Conservation (phyloP, 2,888 invertebrate species). For the Exephanes ischioxanthus region DNA sequence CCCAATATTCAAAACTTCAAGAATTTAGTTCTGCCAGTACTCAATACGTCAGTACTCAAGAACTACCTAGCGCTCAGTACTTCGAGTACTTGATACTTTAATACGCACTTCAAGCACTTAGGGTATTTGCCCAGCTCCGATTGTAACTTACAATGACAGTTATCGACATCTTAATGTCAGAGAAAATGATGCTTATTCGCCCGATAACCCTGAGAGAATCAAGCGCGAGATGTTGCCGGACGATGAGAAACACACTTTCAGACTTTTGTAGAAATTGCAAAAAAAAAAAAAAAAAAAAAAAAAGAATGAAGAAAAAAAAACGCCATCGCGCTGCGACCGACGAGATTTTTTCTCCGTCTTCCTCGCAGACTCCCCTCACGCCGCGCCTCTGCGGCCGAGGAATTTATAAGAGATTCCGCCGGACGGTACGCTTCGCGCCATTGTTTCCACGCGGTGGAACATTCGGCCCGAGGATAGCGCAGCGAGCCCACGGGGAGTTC, state of each 20-base stretch:
- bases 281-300: conserved; percentile 10
- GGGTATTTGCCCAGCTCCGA: too few relatives aligned
- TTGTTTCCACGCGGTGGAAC: conserved; percentile 63
- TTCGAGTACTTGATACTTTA: too few relatives aligned
- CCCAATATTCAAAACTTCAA: too few relatives aligned
- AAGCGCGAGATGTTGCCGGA: conserved; percentile 21
- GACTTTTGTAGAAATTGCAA: conserved; percentile 13
- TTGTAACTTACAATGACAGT: too few relatives aligned
- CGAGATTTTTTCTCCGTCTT: conserved; percentile 6
- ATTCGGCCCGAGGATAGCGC: conserved; percentile 53
- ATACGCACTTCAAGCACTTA: too few relatives aligned
- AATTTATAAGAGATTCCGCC: conserved; percentile 42
- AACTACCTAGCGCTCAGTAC: too few relatives aligned
- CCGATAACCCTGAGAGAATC: conserved; percentile 30
- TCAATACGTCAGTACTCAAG: too few relatives aligned
- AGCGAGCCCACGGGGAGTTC: neutral
- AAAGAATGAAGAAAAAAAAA: neutral
- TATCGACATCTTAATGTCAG: neutral
- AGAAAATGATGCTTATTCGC: neutral
- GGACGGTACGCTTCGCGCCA: conserved; percentile 54
- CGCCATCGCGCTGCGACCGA: neutral
- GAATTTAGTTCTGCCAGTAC: too few relatives aligned
- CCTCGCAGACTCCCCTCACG: neutral
- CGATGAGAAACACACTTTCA: conserved; percentile 12
- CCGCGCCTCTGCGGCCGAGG: neutral